Percentiles rank a stretch among this genome's conserved stretches.
phyloP scores from a whole-genome alignment of 2,797 vertebrate genomes.

The Dicrostonyx torquatus region DNA sequence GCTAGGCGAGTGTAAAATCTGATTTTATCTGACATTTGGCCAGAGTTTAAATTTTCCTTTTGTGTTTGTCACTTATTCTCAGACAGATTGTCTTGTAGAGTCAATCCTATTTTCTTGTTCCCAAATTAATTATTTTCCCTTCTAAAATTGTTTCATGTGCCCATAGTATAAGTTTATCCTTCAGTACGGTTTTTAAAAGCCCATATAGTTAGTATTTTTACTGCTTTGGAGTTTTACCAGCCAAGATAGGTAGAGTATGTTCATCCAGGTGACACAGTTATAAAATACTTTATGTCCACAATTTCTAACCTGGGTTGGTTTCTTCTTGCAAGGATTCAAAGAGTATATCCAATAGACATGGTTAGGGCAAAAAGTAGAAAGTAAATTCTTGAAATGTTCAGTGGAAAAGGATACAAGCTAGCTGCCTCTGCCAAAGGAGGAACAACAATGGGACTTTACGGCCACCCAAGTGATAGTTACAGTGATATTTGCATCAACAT shows the following conservation, averaged over 20 bases:
- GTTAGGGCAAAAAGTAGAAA: slow-evolving; percentile 6
- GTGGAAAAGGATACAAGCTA: neutral
- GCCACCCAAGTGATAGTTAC: neutral
- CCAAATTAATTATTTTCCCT: neutral
- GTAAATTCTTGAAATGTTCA: slow-evolving; percentile 23
- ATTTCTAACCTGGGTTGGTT: neutral
- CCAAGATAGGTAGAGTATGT: neutral
- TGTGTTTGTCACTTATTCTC: neutral
- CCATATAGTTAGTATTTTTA: neutral
- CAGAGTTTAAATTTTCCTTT: slow-evolving; percentile 7
- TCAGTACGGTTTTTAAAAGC: neutral
- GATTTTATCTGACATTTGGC: slow-evolving; percentile 15
- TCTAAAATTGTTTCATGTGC: neutral
- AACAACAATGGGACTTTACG: neutral
- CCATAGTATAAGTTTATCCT: neutral
- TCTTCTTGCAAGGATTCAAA: neutral
- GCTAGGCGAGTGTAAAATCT: neutral
- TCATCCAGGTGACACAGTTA: neutral
- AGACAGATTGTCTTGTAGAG: slow-evolving; percentile 3
- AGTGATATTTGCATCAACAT: neutral
- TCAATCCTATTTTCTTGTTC: slow-evolving; percentile 20
- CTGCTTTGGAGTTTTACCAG: neutral
- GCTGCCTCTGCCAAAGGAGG: neutral
- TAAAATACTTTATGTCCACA: neutral
- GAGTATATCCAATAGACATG: slow-evolving; percentile 2